Evolutionary conservation across 2,888 invertebrate species (phyloP).

Genomic region (Oscheius myriophilus): DNA sequence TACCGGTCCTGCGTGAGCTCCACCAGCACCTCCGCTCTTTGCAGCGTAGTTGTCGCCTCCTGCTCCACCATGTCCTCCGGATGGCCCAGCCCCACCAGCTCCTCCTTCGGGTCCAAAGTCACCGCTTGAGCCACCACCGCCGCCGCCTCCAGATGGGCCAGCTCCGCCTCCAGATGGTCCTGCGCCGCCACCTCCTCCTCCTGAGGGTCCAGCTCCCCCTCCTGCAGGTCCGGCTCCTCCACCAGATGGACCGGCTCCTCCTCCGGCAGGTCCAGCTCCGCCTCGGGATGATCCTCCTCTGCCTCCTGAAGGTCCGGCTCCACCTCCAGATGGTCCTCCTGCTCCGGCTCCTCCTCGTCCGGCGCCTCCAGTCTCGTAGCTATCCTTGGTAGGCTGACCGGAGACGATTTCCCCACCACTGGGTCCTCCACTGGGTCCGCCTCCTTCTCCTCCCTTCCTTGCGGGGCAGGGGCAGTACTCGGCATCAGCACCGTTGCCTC

Average conservation of each 20-base stretch:
- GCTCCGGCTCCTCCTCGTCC: not conserved
- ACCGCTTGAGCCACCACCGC: constrained; percentile 50
- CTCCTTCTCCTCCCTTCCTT: constrained; percentile 10
- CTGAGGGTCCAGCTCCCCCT: constrained; percentile 21
- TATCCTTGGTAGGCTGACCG: constrained; percentile 3
- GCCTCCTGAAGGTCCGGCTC: constrained; percentile 13
- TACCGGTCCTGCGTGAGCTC: constrained; percentile 57
- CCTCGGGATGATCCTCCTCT: not conserved
- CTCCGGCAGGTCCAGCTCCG: not conserved
- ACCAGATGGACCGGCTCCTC: not conserved
- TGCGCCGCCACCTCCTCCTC: constrained; percentile 29
- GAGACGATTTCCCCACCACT: constrained; percentile 3
- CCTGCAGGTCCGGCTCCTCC: not conserved
- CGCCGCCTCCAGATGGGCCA: constrained; percentile 1
- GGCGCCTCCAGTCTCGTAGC: not conserved
- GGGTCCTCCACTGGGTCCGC: not conserved
- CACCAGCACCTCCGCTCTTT: constrained; percentile 53
- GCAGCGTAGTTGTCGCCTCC: constrained; percentile 62
- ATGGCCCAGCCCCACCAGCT: constrained; percentile 55
- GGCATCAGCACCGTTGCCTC: constrained; percentile 22
- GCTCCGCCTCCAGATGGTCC: constrained; percentile 19
- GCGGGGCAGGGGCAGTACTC: constrained; percentile 28
- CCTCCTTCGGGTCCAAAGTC: constrained; percentile 45
- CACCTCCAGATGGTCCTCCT: constrained; percentile 14
- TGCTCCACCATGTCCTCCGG: constrained; percentile 56